phyloP scores from a whole-genome alignment of 2,113 vertebrate genomes.

The Pituophis catenifer region DNA sequence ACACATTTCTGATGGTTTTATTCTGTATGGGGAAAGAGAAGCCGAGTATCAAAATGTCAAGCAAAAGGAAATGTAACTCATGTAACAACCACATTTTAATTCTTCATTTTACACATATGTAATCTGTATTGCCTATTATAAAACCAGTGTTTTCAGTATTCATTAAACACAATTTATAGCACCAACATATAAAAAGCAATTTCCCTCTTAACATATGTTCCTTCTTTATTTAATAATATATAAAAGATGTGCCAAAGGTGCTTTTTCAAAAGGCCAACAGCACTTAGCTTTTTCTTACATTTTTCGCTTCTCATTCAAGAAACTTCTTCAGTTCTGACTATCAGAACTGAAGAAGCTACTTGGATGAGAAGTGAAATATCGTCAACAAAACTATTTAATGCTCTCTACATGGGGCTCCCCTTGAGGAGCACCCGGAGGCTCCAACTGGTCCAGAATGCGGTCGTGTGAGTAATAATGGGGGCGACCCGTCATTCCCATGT shows the following conservation, averaged over 20 bases:
- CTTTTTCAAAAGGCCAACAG: neutral
- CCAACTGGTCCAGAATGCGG: too few relatives aligned
- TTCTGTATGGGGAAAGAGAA: constrained; percentile 60
- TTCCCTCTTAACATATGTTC: neutral
- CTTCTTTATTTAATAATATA: neutral
- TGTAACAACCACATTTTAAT: neutral
- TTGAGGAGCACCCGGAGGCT: too few relatives aligned
- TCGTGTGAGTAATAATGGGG: too few relatives aligned
- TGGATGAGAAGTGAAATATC: neutral
- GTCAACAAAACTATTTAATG: neutral
- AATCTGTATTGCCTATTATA: neutral
- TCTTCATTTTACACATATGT: neutral
- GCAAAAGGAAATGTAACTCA: neutral
- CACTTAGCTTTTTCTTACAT: neutral
- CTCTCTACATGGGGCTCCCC: too few relatives aligned
- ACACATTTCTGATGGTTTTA: constrained; percentile 77
- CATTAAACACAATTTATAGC: neutral
- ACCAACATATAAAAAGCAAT: neutral
- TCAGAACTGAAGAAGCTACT: neutral
- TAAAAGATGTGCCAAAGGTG: neutral
- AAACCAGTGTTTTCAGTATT: neutral
- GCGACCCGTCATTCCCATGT: too few relatives aligned
- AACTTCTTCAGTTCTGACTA: neutral
- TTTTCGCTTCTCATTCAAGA: neutral
- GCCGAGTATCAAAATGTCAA: neutral